Base-by-base conservation (phyloP, 2,888 invertebrate species). In the Diadromus collaris region DNA sequence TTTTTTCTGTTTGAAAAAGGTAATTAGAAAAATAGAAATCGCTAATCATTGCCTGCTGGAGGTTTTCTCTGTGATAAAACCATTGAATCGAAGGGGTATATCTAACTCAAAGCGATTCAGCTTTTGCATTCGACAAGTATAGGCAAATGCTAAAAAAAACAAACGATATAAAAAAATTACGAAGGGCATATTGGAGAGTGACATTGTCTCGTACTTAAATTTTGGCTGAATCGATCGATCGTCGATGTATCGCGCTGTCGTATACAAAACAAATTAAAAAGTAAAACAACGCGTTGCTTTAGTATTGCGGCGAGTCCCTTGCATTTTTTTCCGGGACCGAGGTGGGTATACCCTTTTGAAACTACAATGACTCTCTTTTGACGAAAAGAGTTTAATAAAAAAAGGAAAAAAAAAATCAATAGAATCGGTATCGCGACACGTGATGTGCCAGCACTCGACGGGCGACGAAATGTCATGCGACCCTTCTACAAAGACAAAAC, bases 41-140 rank as follows among this genome's bases (percentile, higher is more conserved):
- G 63, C 56, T 61, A 54, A 24, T 79, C 71, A 75, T 56, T 79
- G 78, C 60, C 71, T 71, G 71, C 79, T 79, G 81, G 79, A 77
- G 77, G 65, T 78, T 80, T 83, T 82, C 83, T 83, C 85, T 85
- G 86, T 87, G 86, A 86, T 86, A 86, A 85, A 84, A 80, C 79
- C 80, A 82, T 82, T 81, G 67, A 79, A 68, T 78, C 51, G 34
- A 74, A 80, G 63, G 77, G 80, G 77, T 72, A 81, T 78, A 71
- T 82, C 81, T 78, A 60, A 51, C 79, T 76, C 79, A 56, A 63
- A 48, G 54, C 61, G 29, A 48, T 71, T 34, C 27, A 38, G 29
- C 16, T 29, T 44, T 64, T 44, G 32, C 38, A 54, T 34, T 48
- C 4, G 51, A 19, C 24, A 67, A 27, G 29, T 6, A 70, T 48